These are phyloP conservation scores for Mugil cephalus DNA, from an alignment of 2,113 vertebrate species.

Conservation along the genomic window DNA sequence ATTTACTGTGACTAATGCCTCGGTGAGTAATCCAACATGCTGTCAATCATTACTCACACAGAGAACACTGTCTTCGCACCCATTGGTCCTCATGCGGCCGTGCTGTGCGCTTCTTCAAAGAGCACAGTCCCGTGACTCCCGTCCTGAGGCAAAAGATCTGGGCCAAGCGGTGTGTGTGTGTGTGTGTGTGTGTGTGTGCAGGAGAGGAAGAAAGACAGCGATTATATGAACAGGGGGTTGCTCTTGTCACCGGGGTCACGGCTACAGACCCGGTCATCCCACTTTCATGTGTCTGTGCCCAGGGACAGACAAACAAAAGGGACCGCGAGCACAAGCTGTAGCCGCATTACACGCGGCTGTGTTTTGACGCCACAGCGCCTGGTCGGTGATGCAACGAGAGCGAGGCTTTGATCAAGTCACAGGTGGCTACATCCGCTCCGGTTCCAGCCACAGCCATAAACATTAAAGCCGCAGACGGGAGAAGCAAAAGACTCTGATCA, in stretches of 20 bases:
- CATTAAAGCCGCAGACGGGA: no score
- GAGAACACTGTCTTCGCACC: slow-evolving; percentile 43
- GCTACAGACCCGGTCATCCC: slow-evolving; percentile 41
- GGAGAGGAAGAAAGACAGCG: slow-evolving; percentile 7
- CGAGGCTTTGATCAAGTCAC: not conserved
- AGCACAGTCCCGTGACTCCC: slow-evolving; percentile 58
- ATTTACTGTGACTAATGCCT: slow-evolving; percentile 73
- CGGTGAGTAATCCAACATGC: slow-evolving; percentile 74
- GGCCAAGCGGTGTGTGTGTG: slow-evolving; percentile 7
- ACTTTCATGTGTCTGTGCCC: slow-evolving; percentile 57
- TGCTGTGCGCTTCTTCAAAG: slow-evolving; percentile 57
- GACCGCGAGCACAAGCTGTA: slow-evolving; percentile 4
- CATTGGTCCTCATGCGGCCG: slow-evolving; percentile 34
- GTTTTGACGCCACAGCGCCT: slow-evolving; percentile 25
- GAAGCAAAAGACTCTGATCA: no score
- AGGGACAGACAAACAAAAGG: slow-evolving; percentile 68
- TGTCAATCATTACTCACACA: slow-evolving; percentile 76
- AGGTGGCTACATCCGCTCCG: not conserved
- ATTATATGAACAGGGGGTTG: slow-evolving; percentile 25
- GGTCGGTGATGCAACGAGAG: slow-evolving; percentile 15
- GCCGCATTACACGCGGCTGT: slow-evolving; percentile 28
- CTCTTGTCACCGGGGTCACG: slow-evolving; percentile 45
- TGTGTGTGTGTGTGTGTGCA: slow-evolving; percentile 2
- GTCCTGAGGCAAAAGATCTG: slow-evolving; percentile 33
- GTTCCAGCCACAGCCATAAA: no score